Evolutionary conservation across 2,113 vertebrate genomes (phyloP).

Genomic region (Formicarius rufipectus): DNA sequence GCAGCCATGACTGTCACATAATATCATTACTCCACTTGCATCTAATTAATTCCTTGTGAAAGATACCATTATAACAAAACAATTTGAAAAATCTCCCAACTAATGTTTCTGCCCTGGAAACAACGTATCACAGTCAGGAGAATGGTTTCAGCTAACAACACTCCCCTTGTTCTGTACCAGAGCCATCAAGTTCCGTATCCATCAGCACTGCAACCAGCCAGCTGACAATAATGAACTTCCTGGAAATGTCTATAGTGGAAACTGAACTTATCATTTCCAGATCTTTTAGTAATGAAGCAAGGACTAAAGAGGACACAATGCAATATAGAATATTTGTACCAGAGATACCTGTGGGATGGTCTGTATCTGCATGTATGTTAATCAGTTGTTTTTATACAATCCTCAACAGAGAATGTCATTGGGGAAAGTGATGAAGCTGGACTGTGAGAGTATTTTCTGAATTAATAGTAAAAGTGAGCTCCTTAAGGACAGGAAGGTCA

Average conservation of each 20-base stretch:
- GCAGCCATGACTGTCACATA: not conserved
- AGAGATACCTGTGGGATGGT: not conserved
- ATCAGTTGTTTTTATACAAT: not conserved
- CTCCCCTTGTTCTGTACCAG: not conserved
- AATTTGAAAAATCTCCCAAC: not conserved
- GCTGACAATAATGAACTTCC: not conserved
- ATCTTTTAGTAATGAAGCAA: not conserved
- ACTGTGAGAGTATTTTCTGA: not conserved
- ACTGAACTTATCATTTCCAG: not conserved
- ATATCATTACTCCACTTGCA: conserved; percentile 1
- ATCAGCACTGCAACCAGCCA: not conserved
- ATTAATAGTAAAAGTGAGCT: not conserved
- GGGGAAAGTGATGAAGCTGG: not conserved
- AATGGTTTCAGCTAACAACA: not conserved
- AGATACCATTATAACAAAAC: conserved; percentile 8
- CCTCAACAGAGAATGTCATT: not conserved
- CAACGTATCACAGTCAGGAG: not conserved
- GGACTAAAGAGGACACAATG: not conserved
- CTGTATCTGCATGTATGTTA: not conserved
- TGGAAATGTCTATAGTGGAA: not conserved
- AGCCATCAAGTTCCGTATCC: not conserved
- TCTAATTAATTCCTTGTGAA: conserved; percentile 33
- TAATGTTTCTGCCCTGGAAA: conserved; percentile 11
- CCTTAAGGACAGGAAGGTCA: not conserved
- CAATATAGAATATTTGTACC: not conserved